Evolutionary conservation across 2,113 vertebrate species (phyloP), one percentile per base, ranked within the genome.

Genomic region (Cyprinus carpio): DNA sequence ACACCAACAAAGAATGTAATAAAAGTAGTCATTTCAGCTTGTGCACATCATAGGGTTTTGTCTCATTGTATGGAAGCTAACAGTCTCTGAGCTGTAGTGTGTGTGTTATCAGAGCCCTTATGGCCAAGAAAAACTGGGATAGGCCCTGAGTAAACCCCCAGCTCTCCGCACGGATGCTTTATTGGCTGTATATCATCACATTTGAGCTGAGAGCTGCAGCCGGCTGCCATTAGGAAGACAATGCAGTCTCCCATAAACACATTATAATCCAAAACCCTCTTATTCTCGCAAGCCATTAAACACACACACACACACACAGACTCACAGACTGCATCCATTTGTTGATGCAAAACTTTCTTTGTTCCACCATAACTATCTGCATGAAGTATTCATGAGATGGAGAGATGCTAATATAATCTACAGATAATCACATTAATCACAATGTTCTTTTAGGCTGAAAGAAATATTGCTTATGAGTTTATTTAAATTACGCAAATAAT

Each of bases 181-280:
- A 67, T 77, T 49, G 43, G 62, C 62, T 69, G 37, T 65, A 77
- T 46, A 77, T 84, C 83, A 77, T 64, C 62, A 77, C 62, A 67
- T 76, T 84, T 84, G 37, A 77, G 75, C 60, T 75, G 88, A 92
- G 91, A 93, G 83, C 89, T 87, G 91, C 91, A 87, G 87, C 90
- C 90, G 88, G 84, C 89, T 85, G 87, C 76, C 77, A 37, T 6
- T 64, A 89, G 85, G 58, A 69, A 74, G 84, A 89, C 74, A 80
- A 31, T 75, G 43, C 58, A 31, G 64, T 58, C 71, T 65, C 13
- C 58, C 83, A 67, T 76, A 67, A 77, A 77, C 43, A 84, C 83
- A 56, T 67, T 84, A 84, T 78, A 76, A n/a, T 85, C 81, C 71
- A 88, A 81, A 65, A 88, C 89, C 81, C 78, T 90, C 90, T 91